Evolutionary conservation across 2,888 invertebrate species (phyloP).

Genomic region (Ptychoptera albimana): DNA sequence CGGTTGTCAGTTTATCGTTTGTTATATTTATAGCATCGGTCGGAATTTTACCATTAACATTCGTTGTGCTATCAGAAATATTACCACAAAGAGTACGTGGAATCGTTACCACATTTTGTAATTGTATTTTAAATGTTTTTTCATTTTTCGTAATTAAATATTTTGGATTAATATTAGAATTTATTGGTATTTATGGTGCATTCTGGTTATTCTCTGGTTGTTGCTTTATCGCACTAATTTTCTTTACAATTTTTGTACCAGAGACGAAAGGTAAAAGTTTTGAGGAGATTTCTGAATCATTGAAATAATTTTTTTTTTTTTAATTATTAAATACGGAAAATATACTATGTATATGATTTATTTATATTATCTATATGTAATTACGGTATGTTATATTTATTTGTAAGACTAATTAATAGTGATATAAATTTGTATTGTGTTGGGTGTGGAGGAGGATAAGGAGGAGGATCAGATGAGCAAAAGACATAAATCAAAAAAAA

Average conservation of each 20-base stretch:
- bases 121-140: no score
- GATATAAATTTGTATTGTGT: no score
- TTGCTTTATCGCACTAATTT: constrained; percentile 17
- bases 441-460: no score
- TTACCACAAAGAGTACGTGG: constrained; percentile 24
- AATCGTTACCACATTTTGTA: constrained; percentile 11
- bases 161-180: constrained; percentile 10
- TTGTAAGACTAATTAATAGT: no score
- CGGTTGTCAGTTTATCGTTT: constrained; percentile 19
- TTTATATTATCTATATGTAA: no score
- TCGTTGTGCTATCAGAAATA: constrained; percentile 22
- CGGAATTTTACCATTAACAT: constrained; percentile 22
- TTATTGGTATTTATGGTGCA: constrained; percentile 18
- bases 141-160: no score
- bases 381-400: no score
- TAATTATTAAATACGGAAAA: no score
- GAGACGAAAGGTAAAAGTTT: constrained; percentile 26
- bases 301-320: background rate
- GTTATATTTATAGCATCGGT: constrained; percentile 20
- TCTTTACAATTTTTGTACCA: constrained; percentile 18
- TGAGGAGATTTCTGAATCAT: constrained; percentile 18
- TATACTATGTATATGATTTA: no score
- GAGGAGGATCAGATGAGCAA: no score
- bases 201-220: constrained; percentile 23
- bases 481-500: no score